These are phyloP conservation scores for Lasius platythorax DNA, from an alignment of 2,888 invertebrate genomes.

Conservation along the genomic window DNA sequence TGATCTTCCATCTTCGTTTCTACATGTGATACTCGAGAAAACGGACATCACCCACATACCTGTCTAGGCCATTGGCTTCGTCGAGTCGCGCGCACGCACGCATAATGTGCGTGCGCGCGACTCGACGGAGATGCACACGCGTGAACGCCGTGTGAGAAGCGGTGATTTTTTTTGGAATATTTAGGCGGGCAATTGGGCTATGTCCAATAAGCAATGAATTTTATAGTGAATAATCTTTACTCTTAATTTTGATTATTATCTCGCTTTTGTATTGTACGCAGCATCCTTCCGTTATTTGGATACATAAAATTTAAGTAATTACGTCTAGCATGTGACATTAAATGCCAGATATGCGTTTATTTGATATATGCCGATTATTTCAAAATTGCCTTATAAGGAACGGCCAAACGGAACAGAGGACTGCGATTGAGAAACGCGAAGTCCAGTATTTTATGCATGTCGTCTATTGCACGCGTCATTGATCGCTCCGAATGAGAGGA, in stretches of 20 bases:
- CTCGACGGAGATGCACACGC: not conserved
- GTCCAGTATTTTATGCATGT: conserved; percentile 21
- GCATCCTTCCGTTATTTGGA: not conserved
- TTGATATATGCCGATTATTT: not conserved
- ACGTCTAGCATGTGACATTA: not conserved
- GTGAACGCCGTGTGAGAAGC: not conserved
- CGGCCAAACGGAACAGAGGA: not conserved
- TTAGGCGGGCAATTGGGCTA: not conserved
- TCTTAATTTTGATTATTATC: not conserved
- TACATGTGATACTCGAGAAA: conserved; percentile 53
- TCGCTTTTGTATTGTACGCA: not conserved
- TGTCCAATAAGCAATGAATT: too few relatives aligned
- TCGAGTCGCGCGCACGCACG: conserved; percentile 21
- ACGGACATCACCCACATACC: conserved; percentile 67
- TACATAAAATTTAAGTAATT: not conserved
- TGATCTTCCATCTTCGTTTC: conserved; percentile 45
- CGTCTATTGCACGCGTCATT: conserved; percentile 36
- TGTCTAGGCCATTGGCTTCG: conserved; percentile 60
- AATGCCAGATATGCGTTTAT: not conserved
- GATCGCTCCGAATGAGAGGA: conserved; percentile 27
- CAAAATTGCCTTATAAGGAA: not conserved
- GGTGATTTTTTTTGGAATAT: conserved; percentile 6
- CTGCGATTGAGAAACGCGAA: not conserved
- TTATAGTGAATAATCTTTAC: not conserved
- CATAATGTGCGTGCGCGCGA: not conserved